These are phyloP conservation scores for Euschistus heros DNA, from an alignment of 1,140 invertebrate species.

Conservation along the genomic window DNA sequence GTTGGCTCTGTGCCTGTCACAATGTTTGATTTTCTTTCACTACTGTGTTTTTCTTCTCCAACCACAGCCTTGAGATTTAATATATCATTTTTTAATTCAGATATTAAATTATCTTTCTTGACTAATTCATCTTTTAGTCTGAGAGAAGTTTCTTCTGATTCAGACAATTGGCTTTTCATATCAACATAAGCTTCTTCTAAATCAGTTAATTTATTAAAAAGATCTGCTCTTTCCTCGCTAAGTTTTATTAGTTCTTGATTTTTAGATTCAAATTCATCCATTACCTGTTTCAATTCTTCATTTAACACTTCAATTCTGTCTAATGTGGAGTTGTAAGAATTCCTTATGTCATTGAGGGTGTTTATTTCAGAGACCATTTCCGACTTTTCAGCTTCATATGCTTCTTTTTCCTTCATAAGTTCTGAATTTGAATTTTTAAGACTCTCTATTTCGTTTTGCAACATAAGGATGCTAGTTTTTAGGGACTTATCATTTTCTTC, in stretches of 20 bases:
- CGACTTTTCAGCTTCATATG: conserved; percentile 33
- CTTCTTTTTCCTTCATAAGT: conserved; percentile 22
- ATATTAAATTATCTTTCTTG: not conserved
- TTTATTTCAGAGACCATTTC: conserved; percentile 35
- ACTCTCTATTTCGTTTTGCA: conserved; percentile 25
- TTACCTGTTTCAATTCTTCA: conserved; percentile 23
- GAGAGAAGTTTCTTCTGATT: conserved; percentile 12
- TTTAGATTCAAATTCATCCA: conserved; percentile 18
- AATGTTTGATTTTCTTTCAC: not conserved
- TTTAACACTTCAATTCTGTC: conserved; percentile 25
- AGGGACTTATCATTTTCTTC: conserved; percentile 38
- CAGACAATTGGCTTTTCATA: conserved; percentile 24
- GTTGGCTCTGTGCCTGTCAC: not conserved
- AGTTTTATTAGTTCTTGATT: conserved; percentile 23
- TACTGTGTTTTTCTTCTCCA: not conserved
- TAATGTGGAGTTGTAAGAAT: conserved; percentile 24
- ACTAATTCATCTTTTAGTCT: not conserved
- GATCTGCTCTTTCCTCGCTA: conserved; percentile 19
- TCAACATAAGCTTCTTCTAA: conserved; percentile 22
- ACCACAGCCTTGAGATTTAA: not conserved
- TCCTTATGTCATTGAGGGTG: conserved; percentile 19
- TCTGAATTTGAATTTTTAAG: conserved; percentile 15
- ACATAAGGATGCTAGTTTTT: conserved; percentile 19
- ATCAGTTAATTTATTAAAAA: conserved; percentile 30
- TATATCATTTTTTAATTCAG: not conserved